Conservation (phyloP, 1,140 invertebrate genomes). For the Zaprionus davidi region DNA sequence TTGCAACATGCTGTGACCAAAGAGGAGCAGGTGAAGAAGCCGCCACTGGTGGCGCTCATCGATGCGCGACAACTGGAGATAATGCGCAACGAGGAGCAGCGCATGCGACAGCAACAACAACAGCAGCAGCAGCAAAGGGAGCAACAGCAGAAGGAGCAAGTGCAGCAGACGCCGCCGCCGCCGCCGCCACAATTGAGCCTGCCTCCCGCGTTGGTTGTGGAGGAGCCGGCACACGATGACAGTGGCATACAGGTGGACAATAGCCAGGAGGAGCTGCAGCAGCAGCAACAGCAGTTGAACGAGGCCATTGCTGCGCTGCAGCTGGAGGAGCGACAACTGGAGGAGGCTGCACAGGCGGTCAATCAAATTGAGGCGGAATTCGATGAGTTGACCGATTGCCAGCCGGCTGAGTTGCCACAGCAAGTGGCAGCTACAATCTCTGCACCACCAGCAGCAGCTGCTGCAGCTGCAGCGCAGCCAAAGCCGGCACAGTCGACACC, state of each 20-base stretch:
- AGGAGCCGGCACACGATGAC: constrained; percentile 87
- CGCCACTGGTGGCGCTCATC: constrained; percentile 73
- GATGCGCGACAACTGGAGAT: constrained; percentile 81
- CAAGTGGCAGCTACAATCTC: constrained; percentile 19
- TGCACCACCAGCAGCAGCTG: constrained; percentile 24
- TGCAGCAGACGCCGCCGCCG: constrained; percentile 11
- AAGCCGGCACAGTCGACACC: constrained; percentile 22
- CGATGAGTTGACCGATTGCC: constrained; percentile 69
- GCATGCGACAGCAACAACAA: constrained; percentile 60
- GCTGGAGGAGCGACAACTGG: constrained; percentile 75
- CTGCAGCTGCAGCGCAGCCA: constrained; percentile 31
- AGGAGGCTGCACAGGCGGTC: constrained; percentile 77
- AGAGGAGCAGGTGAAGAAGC: constrained; percentile 77
- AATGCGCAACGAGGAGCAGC: constrained; percentile 75
- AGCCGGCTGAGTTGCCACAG: constrained; percentile 51
- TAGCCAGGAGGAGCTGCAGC: constrained; percentile 85
- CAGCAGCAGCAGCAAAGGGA: constrained; percentile 25
- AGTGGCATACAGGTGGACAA: constrained; percentile 91
- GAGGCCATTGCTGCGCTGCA: constrained; percentile 76
- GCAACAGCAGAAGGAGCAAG: constrained; percentile 31
- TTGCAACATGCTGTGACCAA: constrained; percentile 80
- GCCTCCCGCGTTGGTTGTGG: constrained; percentile 62
- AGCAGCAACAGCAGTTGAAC: constrained; percentile 75
- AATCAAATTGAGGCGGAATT: constrained; percentile 82
- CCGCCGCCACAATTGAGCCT: constrained; percentile 9